A percentile compares a stretch with the other conserved stretches of the same genome.
Conservation (phyloP, 2,113 vertebrate genomes). For the Piliocolobus tephrosceles region DNA sequence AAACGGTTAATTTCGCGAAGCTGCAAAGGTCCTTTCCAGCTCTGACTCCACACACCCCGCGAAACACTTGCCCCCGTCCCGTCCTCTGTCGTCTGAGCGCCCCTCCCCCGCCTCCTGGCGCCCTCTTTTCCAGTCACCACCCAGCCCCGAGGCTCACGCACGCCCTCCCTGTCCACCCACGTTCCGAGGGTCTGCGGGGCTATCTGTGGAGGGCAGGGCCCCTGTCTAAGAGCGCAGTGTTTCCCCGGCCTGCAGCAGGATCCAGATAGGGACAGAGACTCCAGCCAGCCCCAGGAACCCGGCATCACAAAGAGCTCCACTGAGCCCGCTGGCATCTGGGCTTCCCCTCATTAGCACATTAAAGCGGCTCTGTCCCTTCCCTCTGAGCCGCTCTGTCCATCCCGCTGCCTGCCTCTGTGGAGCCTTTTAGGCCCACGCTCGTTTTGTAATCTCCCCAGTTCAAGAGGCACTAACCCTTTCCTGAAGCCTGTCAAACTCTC, state of each 20-base stretch:
- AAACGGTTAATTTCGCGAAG: not conserved
- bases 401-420: constrained; percentile 76
- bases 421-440: constrained; percentile 81
- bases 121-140: not conserved
- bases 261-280: constrained; percentile 82
- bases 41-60: not conserved
- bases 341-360: constrained; percentile 88
- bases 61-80: not conserved
- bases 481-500: constrained; percentile 71
- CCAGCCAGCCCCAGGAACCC: constrained; percentile 80
- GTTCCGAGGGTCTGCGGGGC: constrained; percentile 65
- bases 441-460: constrained; percentile 81
- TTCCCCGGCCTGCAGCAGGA: constrained; percentile 74
- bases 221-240: constrained; percentile 82
- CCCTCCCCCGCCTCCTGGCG: not conserved
- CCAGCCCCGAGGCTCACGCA: not conserved
- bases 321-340: constrained; percentile 85
- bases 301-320: constrained; percentile 85
- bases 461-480: constrained; percentile 85
- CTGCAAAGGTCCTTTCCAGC: not conserved
- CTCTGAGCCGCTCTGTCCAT: constrained; percentile 86
- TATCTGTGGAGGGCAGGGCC: constrained; percentile 77
- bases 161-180: constrained; percentile 57
- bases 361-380: constrained; percentile 86
- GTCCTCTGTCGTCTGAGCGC: not conserved